Conservation (phyloP, 2,113 vertebrate species). For the Apus apus region DNA sequence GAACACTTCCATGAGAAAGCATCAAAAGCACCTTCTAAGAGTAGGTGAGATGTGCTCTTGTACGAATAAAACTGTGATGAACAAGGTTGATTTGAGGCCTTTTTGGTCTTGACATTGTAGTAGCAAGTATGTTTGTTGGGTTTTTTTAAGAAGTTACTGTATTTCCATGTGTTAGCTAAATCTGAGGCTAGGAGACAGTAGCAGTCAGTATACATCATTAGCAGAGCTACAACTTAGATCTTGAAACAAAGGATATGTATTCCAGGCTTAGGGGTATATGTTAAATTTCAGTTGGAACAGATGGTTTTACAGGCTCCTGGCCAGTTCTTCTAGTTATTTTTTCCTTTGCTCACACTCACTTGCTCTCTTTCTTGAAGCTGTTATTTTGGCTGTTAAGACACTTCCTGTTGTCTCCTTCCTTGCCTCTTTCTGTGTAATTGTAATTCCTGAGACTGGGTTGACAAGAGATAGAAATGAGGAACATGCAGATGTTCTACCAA, state of each 20-base stretch:
- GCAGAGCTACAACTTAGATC: not conserved
- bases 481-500: rapidly evolving
- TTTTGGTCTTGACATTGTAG: not conserved
- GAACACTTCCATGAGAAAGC: not conserved
- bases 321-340: not conserved
- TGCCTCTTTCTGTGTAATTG: not conserved
- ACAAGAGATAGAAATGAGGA: not conserved
- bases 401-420: not conserved
- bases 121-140: not conserved
- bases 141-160: not conserved
- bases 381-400: not conserved
- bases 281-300: not conserved
- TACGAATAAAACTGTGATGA: not conserved
- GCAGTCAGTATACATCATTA: not conserved
- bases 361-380: not conserved
- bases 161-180: not conserved
- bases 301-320: not conserved
- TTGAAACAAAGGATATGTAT: not conserved
- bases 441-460: not conserved
- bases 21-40: not conserved
- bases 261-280: not conserved
- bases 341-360: not conserved
- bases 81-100: not conserved
- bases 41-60: not conserved
- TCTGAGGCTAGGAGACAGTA: not conserved